Evolutionary conservation across 2,113 vertebrate species (phyloP), one percentile per base, ranked within the genome.

Genomic region (Rostratula benghalensis): DNA sequence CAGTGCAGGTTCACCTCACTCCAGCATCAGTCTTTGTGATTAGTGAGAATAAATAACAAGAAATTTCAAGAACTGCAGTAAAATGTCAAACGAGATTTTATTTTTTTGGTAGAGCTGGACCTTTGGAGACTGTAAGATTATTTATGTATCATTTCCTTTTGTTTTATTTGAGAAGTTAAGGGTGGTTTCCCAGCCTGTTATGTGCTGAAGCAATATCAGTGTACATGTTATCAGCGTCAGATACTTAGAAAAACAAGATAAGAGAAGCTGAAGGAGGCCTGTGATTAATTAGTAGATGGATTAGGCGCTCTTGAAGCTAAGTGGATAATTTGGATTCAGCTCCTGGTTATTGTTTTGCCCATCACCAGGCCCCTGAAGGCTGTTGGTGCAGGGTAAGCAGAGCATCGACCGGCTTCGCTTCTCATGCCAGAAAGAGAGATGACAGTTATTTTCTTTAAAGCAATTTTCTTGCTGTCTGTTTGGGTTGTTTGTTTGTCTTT

Each of bases 191-290:
- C 69, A 60, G 65, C 48, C 56, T 3, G 57, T 59, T 80, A 17
- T 0, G 1, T 67, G 61, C 64, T 78, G 41, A 25, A 28, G 71
- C 56, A 74, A 7, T 87, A 68, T 74, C 27, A 1, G 6, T 10
- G 56, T 61, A 30, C 0, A 0, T 1, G 5, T 89, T 93, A 95
- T 75, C 86, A 67, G 69, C 1, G 0, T 82, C 74, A 63, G 67
- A 89, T 95, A 94, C 91, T 92, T 94, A 89, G 65, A 76, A 95
- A 96, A 96, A 94, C 93, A 89, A 94, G 89, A 93, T 94, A 96
- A 92, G 80, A 70, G 84, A 85, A 31, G 54, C 67, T 91, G 83
- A 94, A 96, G 87, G 89, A 93, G 81, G 78, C 77, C 87, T 68
- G 1, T 87, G 93, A 92, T 94, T 97, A 94, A 92, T 94, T 93